Percentiles rank a stretch among this genome's conserved stretches.
phyloP scores from a whole-genome alignment of 1,140 invertebrate species.

The Grapholita molesta region DNA sequence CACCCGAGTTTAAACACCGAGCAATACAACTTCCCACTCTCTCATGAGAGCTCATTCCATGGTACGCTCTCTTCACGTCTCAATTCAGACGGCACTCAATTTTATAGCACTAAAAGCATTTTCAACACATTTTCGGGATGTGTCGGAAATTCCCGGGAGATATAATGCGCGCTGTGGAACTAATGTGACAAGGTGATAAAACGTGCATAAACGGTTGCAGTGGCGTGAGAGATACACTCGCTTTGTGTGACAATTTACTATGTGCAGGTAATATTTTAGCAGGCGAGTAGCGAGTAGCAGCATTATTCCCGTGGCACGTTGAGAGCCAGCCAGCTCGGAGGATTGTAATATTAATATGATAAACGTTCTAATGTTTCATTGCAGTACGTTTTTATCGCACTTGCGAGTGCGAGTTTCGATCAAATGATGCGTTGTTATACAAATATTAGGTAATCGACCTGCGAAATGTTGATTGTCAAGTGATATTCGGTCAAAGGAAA shows the following conservation, averaged over 20 bases:
- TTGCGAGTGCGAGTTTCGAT: no score
- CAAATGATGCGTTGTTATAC: no score
- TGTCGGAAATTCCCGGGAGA: background rate
- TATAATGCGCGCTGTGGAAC: background rate
- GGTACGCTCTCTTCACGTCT: constrained; percentile 33
- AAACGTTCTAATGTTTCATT: background rate
- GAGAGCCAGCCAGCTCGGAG: background rate
- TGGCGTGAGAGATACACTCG: background rate
- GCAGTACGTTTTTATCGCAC: no score
- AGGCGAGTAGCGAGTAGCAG: background rate
- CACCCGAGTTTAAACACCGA: constrained; percentile 28
- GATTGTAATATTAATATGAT: background rate
- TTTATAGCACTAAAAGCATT: constrained; percentile 39
- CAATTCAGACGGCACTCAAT: constrained; percentile 36
- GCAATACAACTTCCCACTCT: constrained; percentile 38
- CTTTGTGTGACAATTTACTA: background rate
- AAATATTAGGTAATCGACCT: no score
- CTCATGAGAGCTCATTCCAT: constrained; percentile 29
- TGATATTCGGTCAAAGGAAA: no score
- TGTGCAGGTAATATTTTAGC: background rate
- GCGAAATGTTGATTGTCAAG: no score
- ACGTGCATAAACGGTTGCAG: background rate
- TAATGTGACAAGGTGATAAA: constrained; percentile 5
- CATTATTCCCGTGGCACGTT: background rate
- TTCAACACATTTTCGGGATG: constrained; percentile 20